Evolutionary conservation across 2,888 invertebrate genomes (phyloP), one percentile per base, ranked within the genome.

Genomic region (Spicauda simplicius): DNA sequence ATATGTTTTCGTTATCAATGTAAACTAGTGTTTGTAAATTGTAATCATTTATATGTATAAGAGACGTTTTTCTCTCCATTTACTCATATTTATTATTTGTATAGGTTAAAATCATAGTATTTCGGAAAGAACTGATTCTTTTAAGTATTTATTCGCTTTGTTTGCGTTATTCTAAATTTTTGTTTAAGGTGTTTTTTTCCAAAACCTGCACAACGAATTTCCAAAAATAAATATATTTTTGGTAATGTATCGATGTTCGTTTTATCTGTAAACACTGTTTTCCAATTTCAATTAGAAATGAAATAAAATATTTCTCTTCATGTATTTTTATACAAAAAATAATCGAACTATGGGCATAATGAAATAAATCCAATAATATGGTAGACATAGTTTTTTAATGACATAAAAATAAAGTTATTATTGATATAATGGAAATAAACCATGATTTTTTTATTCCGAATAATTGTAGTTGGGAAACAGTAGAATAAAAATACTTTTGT

Each of bases 401-500:
- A 25, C 2, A 25, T 25, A 25, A 25, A 25, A 25, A 25, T 25
- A 4, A 4, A 25, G 5, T 4, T 4, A 25, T 25, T 4, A 5
- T 25, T 25, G 25, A n/a, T n/a, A n/a, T 25, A 25, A 25, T 5
- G 25, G 5, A 4, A 4, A 4, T 25, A 5, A 41, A 14, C 41
- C 33, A 2, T 41, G 14, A 3, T 41, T 14, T 41, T 4, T 41
- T 2, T 4, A 25, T 41, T 41, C 12, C 12, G 10, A 41, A 41
- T 41, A 48, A 55, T 33, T 61, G 69, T 70, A 63, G 64, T 62
- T 69, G 72, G 70, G 68, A 70, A 73, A 71, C 66, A 14, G 57
- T 57, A 25, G 66, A 75, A 67, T 37, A 69, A 79, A 48, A 48
- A 48, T 80, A 73, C 78, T 76, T 79, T 77, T 75, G 73, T 79